Evolutionary conservation across 2,888 invertebrate genomes (phyloP).

Genomic region (Boloria selene): DNA sequence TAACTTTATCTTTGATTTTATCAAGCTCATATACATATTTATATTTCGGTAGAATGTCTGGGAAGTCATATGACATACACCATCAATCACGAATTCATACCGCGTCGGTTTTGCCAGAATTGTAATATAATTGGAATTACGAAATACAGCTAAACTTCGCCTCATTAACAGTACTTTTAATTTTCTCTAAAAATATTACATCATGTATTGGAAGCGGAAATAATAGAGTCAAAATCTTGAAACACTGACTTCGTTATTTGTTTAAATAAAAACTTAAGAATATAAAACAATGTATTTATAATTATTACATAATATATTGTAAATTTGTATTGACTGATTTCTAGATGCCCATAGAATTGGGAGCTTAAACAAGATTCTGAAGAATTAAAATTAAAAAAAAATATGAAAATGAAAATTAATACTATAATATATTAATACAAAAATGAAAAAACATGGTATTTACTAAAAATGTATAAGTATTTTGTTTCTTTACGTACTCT

Average conservation of each 20-base stretch:
- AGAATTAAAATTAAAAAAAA: too few species aligned
- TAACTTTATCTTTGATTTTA: too few species aligned
- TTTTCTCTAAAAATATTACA: conserved; percentile 37
- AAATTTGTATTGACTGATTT: too few species aligned
- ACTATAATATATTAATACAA: too few species aligned
- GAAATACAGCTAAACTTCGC: conserved; percentile 41
- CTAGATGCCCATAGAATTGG: too few species aligned
- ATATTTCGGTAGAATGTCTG: conserved; percentile 47
- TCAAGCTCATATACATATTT: conserved; percentile 16
- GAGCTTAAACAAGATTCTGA: too few species aligned
- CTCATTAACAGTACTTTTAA: conserved; percentile 41
- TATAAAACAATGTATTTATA: conserved; percentile 4
- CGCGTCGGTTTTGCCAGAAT: conserved; percentile 56
- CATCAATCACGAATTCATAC: conserved; percentile 68
- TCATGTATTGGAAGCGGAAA: conserved; percentile 32
- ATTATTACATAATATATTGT: too few species aligned
- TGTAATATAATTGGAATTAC: conserved; percentile 53
- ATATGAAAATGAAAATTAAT: neutral
- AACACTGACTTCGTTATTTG: conserved; percentile 19
- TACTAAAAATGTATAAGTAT: too few species aligned
- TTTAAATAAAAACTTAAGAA: too few species aligned
- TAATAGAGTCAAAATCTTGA: conserved; percentile 33
- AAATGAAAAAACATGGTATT: too few species aligned
- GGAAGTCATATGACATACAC: conserved; percentile 64
- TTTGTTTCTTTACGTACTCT: too few species aligned